A percentile compares a stretch with the other conserved stretches of the same genome.
phyloP scores from a whole-genome alignment of 37 sponge, comb jelly and placozoan genomes.

The Corticium candelabrum region DNA sequence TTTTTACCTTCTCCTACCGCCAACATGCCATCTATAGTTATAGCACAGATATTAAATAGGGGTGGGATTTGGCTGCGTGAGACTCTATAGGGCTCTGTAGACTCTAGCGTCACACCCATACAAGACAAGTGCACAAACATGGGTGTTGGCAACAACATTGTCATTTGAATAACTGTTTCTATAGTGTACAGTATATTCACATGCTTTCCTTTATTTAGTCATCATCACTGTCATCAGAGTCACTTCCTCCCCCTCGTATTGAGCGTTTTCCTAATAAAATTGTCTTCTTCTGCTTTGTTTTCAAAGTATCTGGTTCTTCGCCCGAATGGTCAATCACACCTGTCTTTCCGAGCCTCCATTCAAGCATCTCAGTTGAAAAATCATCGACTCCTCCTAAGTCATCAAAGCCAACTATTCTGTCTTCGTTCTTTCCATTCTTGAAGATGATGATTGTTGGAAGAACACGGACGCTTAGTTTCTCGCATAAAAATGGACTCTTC shows the following conservation, averaged over 20 bases:
- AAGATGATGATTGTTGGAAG: constrained; percentile 78
- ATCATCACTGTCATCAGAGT: constrained; percentile 17
- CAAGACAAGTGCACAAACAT: too few relatives aligned
- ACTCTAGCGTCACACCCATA: too few relatives aligned
- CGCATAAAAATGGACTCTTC: constrained; percentile 81
- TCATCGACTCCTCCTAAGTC: constrained; percentile 88
- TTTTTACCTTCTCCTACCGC: too few relatives aligned
- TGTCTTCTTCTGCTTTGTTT: background rate
- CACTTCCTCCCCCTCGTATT: background rate
- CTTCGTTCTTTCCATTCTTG: constrained; percentile 63
- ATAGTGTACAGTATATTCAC: too few relatives aligned
- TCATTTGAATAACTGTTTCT: too few relatives aligned
- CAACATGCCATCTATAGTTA: too few relatives aligned
- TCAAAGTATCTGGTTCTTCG: constrained; percentile 68
- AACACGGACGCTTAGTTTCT: constrained; percentile 73
- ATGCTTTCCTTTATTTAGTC: background rate
- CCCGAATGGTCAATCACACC: constrained; percentile 81
- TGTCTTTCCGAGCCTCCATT: constrained; percentile 84
- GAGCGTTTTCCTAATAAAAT: background rate
- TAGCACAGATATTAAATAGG: too few relatives aligned
- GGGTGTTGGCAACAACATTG: too few relatives aligned
- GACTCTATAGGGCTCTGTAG: too few relatives aligned
- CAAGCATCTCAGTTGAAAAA: constrained; percentile 90
- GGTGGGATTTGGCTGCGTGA: too few relatives aligned
- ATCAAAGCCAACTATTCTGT: constrained; percentile 92